Conservation (phyloP, 1,140 invertebrate genomes). For the Zaprionus vittiger region DNA sequence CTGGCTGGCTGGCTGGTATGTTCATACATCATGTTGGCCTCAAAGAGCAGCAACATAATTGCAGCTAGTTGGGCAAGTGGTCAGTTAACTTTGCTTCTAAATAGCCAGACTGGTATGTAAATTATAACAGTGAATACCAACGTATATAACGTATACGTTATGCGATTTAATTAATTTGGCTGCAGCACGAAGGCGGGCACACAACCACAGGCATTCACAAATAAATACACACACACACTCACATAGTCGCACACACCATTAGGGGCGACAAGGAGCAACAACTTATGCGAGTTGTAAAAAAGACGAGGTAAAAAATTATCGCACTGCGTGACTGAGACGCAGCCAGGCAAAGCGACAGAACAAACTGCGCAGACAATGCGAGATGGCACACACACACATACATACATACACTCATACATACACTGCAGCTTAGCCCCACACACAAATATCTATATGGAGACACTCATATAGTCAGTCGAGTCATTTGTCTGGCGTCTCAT, state of each 20-base stretch:
- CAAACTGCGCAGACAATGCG: slow-evolving; percentile 44
- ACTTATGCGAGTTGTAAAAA: slow-evolving; percentile 33
- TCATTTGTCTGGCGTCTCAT: slow-evolving; percentile 74
- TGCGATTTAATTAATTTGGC: slow-evolving; percentile 20
- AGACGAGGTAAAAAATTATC: slow-evolving; percentile 39
- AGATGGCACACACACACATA: slow-evolving; percentile 7
- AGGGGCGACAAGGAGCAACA: slow-evolving; percentile 21
- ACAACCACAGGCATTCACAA: background rate
- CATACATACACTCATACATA: slow-evolving; percentile 9
- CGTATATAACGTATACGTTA: background rate
- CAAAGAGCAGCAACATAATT: slow-evolving; percentile 6
- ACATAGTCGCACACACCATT: background rate
- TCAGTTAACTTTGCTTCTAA: slow-evolving; percentile 18
- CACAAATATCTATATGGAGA: slow-evolving; percentile 13
- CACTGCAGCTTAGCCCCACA: slow-evolving; percentile 18
- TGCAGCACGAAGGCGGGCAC: background rate
- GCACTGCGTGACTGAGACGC: slow-evolving; percentile 47
- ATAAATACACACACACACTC: background rate
- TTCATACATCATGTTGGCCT: slow-evolving; percentile 10
- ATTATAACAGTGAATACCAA: background rate
- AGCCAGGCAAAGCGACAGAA: slow-evolving; percentile 38
- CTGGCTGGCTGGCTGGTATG: slow-evolving; percentile 3
- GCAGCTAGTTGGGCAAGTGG: slow-evolving; percentile 9
- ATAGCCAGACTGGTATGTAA: slow-evolving; percentile 5
- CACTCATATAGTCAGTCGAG: slow-evolving; percentile 55